Evolutionary conservation across 2,113 vertebrate species (phyloP), one percentile per base, ranked within the genome.

Genomic region (Corythornis vintsioides): DNA sequence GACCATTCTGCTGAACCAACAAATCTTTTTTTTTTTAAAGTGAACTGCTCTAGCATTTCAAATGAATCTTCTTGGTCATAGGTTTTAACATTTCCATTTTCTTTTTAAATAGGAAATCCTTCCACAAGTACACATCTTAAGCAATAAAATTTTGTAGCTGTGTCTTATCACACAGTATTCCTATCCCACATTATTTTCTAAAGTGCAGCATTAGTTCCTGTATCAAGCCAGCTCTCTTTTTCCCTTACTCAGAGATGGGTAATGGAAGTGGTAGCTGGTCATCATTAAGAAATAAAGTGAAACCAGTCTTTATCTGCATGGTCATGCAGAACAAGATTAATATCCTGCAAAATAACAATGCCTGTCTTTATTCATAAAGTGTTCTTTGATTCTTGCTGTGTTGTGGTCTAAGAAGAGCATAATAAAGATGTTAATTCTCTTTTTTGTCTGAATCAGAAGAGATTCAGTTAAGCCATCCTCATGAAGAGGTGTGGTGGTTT

Each of bases 331-430:
- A 25, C 73, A 86, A 65, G 72, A 55, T 69, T 78, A 75, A 47
- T 56, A 40, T 48, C 70, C 18, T 83, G 40, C 48, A 43, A 38
- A 86, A 83, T 57, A 92, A 31, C 47, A 19, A 6, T 83, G 92
- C 74, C 80, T 85, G 63, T 42, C 84, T 94, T 86, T 8, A 25
- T 91, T 92, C 88, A 75, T 56, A 79, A 78, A 93, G 48, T 88
- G 79, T 74, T 89, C 63, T 91, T 71, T 87, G 67, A 74, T 89
- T 94, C 63, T 90, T 78, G 8, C 47, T 90, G 53, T 65, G 91
- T 56, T 77, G 59, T 69, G 11, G 79, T 52, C 63, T 38, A 47
- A 71, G 50, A 79, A 57, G 80, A 82, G 26, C 89, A 77, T 90
- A 35, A 26, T 71, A 50, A 85, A 88, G 45, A 73, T 45, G 43